Conservation (phyloP, 1,140 invertebrate species). For the Heliconius himera region DNA sequence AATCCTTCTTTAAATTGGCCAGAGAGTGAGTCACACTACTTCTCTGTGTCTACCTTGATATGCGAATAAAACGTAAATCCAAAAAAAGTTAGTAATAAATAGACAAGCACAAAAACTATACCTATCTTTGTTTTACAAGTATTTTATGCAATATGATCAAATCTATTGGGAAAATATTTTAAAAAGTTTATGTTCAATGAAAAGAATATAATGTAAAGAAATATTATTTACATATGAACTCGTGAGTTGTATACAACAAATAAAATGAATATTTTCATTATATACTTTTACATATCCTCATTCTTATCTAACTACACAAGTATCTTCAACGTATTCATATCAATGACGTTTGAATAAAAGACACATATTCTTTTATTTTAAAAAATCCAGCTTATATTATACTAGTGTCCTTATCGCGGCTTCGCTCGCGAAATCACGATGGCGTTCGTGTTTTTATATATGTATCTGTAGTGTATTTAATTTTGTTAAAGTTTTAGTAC, state of each 20-base stretch:
- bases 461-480: too few relatives aligned
- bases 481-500: too few relatives aligned
- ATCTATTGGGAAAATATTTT: not conserved
- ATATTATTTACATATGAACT: not conserved
- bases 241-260: not conserved
- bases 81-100: too few relatives aligned
- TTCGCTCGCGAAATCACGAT: too few relatives aligned
- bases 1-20: too few relatives aligned
- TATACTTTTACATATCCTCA: not conserved
- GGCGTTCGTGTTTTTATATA: too few relatives aligned
- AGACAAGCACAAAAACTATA: too few relatives aligned
- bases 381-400: not conserved
- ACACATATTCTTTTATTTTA: not conserved
- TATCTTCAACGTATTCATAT: conserved; percentile 8
- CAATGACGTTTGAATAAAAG: conserved; percentile 6
- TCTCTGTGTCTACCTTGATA: too few relatives aligned
- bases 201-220: not conserved
- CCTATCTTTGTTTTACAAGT: too few relatives aligned
- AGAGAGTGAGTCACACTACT: too few relatives aligned
- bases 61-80: too few relatives aligned
- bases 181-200: not conserved
- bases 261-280: not conserved
- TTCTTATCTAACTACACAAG: not conserved
- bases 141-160: not conserved
- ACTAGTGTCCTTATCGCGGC: too few relatives aligned